Evolutionary conservation across 2,888 invertebrate species (phyloP).

Genomic region (Zhuqinia jingwanae): DNA sequence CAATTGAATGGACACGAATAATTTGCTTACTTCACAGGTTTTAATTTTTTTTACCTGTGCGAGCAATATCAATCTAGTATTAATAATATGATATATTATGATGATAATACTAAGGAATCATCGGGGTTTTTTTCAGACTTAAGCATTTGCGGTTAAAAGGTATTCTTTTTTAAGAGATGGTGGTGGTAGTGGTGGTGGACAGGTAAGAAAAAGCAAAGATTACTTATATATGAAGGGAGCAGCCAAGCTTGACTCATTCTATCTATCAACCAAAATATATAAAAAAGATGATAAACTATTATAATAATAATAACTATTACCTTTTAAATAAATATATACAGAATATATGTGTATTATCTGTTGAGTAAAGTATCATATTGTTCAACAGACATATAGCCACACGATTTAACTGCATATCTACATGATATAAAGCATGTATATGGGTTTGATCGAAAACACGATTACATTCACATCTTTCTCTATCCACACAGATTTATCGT

Average conservation of each 20-base stretch:
- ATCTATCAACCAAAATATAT: background rate
- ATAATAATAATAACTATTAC: background rate
- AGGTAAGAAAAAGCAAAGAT: conserved; percentile 16
- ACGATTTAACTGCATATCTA: background rate
- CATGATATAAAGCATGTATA: background rate
- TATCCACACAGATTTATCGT: background rate
- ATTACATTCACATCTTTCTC: conserved; percentile 12
- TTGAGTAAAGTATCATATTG: conserved; percentile 43
- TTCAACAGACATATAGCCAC: background rate
- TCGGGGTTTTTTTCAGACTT: background rate
- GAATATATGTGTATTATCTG: too few relatives aligned
- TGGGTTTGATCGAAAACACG: conserved; percentile 39
- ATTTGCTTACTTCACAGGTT: conserved; percentile 7
- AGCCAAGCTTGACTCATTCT: conserved; percentile 65
- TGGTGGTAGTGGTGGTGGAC: too few relatives aligned
- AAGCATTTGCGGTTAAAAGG: conserved; percentile 57
- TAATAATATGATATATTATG: too few relatives aligned
- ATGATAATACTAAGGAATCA: too few relatives aligned
- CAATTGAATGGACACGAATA: conserved; percentile 49
- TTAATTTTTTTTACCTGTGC: too few relatives aligned
- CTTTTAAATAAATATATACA: too few relatives aligned
- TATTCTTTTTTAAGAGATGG: conserved; percentile 31
- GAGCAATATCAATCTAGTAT: too few relatives aligned
- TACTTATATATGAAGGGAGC: conserved; percentile 22
- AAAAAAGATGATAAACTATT: conserved; percentile 7